Base-by-base conservation (phyloP, 2,113 vertebrate species). In the Halichoeres trimaculatus region DNA sequence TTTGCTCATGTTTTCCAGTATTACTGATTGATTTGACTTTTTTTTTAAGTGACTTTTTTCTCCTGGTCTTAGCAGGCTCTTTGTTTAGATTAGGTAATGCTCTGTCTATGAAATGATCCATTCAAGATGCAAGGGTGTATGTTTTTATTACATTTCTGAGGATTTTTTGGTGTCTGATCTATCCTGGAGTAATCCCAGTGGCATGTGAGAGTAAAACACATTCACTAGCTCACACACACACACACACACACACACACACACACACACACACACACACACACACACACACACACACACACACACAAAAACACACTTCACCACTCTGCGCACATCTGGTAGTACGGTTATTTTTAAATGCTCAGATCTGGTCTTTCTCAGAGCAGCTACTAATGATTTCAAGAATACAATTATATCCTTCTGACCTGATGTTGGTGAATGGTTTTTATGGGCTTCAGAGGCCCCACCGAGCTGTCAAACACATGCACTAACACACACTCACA, bases 301-400 rank as follows among this genome's bases (percentile, higher is more conserved):
- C 30, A 30, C 30, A 26, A 53, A 53, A 59, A 52, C 55, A 55
- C 73, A 50, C 6, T 30, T 30, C 72, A 74, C 50, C 10, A 10
- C 51, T 36, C 41, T 20, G 24, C 63, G 30, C 72, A 90, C 88
- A 92, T 91, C 87, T 88, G 88, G 89, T 45, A 63, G 58, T 85
- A 51, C 51, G 38, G 79, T 78, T 91, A 87, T 87, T 83, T 90
- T 89, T 86, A 88, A 83, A 83, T 19, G 1, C 68, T 75, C 17
- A 40, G 82, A 70, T 87, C 76, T 77, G 74, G 59, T 66, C 70
- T 5, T 30, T 70, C 64, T 81, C 20, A 2, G 22, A 81, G 52
- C 80, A 47, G 47, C 62, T 63, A 66, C 85, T 88, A 90, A 89
- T 85, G 84, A 85, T 70, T 89, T 88, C 87, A 91, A 89, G 88